A percentile compares a stretch with the other conserved stretches of the same genome.
Conservation (phyloP, 2,888 invertebrate species). For the Leucania comma region DNA sequence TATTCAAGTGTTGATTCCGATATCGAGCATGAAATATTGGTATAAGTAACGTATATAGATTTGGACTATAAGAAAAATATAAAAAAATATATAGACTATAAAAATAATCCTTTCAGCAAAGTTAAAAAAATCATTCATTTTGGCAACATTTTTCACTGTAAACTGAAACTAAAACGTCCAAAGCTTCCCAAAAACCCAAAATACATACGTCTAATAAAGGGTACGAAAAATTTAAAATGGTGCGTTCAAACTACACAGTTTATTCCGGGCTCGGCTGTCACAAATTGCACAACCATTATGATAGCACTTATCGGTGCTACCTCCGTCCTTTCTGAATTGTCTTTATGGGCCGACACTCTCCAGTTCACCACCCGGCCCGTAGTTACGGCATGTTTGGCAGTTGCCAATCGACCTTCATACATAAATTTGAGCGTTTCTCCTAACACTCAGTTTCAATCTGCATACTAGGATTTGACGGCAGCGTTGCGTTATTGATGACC, state of each 20-base stretch:
- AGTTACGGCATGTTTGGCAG: conserved; percentile 6
- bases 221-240: conserved; percentile 25
- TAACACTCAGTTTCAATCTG: conserved; percentile 60
- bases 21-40: conserved; percentile 27
- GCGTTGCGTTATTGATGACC: conserved; percentile 58
- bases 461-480: conserved; percentile 47
- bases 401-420: conserved; percentile 56
- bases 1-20: conserved; percentile 52
- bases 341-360: conserved; percentile 44
- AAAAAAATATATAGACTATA: too few species aligned
- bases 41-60: conserved; percentile 14
- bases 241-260: conserved; percentile 25
- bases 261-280: conserved; percentile 30
- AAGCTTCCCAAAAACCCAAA: neutral
- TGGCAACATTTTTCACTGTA: neutral
- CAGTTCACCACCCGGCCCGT: conserved; percentile 41
- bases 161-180: neutral
- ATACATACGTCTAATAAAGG: neutral
- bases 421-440: conserved; percentile 49
- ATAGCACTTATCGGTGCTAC: conserved; percentile 53
- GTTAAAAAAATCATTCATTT: neutral
- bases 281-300: conserved; percentile 54
- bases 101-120: too few species aligned
- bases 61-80: too few species aligned
- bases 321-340: conserved; percentile 54